Conservation (phyloP, 2,888 invertebrate species). For the Ptychoptera contaminata region DNA sequence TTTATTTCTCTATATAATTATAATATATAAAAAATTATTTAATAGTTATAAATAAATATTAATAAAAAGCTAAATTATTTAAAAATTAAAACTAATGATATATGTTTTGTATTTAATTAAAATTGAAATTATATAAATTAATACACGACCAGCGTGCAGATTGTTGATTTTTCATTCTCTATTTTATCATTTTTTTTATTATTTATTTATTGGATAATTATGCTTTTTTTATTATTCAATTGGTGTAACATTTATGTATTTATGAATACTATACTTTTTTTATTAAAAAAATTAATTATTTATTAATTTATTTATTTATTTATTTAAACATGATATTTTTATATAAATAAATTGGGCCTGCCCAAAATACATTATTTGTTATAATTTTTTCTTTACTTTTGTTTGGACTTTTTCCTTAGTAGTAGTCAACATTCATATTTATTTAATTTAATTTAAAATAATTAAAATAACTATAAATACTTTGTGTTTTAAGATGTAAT, state of each 20-base stretch:
- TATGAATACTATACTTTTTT: background rate
- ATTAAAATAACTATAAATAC: too few species aligned
- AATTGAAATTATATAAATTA: too few species aligned
- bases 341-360: slow-evolving; percentile 12
- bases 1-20: too few species aligned
- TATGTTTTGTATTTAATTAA: background rate
- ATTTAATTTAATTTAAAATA: too few species aligned
- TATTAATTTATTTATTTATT: slow-evolving; percentile 1
- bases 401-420: slow-evolving; percentile 3
- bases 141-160: background rate
- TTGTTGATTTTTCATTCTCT: background rate
- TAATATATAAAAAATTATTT: too few species aligned
- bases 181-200: background rate
- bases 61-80: slow-evolving; percentile 2
- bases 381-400: slow-evolving; percentile 1
- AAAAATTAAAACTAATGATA: background rate
- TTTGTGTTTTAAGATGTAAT: too few species aligned
- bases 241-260: slow-evolving; percentile 1
- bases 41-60: too few species aligned
- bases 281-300: background rate
- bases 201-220: too few species aligned
- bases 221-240: slow-evolving; percentile 4
- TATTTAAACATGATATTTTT: background rate
- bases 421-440: background rate
- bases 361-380: slow-evolving; percentile 12